phyloP scores from a whole-genome alignment of 2,113 vertebrate species.

The Montifringilla adamsi region DNA sequence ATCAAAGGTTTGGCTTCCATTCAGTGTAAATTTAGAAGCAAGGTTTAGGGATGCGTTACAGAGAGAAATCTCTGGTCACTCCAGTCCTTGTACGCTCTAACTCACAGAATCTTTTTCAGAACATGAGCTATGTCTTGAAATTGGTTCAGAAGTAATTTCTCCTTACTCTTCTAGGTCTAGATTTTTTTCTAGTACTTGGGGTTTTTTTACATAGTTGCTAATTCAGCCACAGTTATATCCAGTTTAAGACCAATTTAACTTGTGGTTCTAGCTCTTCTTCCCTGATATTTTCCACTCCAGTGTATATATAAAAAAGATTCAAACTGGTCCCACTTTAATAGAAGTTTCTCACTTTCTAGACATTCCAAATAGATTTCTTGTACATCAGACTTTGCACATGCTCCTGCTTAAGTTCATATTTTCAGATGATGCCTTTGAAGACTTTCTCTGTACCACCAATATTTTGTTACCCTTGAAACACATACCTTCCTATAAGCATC shows the following conservation, averaged over 20 bases:
- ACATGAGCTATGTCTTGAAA: background rate
- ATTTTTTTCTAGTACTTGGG: background rate
- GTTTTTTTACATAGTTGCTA: background rate
- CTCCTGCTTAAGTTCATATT: background rate
- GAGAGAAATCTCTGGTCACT: background rate
- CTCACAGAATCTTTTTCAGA: background rate
- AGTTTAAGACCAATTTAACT: background rate
- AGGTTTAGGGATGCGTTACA: accelerated
- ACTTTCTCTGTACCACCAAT: background rate
- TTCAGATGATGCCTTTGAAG: background rate
- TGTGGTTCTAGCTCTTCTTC: background rate
- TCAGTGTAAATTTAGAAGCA: background rate
- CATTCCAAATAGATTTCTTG: background rate
- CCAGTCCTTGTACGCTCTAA: background rate
- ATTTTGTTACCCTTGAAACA: background rate
- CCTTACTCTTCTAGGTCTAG: background rate
- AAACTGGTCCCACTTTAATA: background rate
- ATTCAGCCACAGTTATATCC: background rate
- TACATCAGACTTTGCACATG: background rate
- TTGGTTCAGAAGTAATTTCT: background rate
- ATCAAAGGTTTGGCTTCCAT: background rate
- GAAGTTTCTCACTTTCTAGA: background rate
- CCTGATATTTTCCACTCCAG: background rate
- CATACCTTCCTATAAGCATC: background rate
- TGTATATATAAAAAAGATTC: background rate